Conservation (phyloP, 2,797 vertebrate genomes). For the Loriculus beryllinus region DNA sequence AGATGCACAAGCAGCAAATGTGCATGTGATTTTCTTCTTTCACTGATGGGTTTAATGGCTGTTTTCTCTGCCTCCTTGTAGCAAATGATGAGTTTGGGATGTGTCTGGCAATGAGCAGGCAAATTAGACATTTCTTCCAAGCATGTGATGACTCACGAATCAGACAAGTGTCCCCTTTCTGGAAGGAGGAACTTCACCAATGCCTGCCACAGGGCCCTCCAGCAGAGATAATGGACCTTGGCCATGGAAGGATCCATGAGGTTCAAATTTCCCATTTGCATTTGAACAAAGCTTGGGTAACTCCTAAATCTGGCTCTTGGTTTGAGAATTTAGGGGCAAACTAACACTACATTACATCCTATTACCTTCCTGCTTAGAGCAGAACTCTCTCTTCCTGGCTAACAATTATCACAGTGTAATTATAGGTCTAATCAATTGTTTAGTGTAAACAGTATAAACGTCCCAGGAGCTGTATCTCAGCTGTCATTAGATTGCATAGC, state of each 20-base stretch:
- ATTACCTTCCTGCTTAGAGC: neutral
- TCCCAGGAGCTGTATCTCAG: neutral
- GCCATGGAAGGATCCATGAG: neutral
- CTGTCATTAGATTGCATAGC: neutral
- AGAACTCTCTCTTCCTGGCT: neutral
- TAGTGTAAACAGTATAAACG: neutral
- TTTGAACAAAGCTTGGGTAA: neutral
- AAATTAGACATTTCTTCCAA: conserved; percentile 36
- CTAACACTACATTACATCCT: accelerated
- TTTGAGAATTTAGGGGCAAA: neutral
- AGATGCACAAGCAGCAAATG: conserved; percentile 6
- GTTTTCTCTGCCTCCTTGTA: neutral
- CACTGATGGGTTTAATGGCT: conserved; percentile 17
- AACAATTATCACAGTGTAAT: neutral
- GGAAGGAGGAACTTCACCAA: neutral
- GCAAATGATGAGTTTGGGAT: conserved; percentile 24
- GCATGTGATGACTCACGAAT: neutral
- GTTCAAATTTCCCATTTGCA: neutral
- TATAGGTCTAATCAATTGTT: neutral
- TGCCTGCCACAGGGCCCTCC: neutral
- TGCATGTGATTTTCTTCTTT: conserved; percentile 37
- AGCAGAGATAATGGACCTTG: neutral
- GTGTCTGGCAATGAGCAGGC: neutral
- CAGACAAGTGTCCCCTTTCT: neutral
- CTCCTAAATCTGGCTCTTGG: neutral